Base-by-base conservation (phyloP, 2,888 invertebrate genomes). In the Laothoe populi region DNA sequence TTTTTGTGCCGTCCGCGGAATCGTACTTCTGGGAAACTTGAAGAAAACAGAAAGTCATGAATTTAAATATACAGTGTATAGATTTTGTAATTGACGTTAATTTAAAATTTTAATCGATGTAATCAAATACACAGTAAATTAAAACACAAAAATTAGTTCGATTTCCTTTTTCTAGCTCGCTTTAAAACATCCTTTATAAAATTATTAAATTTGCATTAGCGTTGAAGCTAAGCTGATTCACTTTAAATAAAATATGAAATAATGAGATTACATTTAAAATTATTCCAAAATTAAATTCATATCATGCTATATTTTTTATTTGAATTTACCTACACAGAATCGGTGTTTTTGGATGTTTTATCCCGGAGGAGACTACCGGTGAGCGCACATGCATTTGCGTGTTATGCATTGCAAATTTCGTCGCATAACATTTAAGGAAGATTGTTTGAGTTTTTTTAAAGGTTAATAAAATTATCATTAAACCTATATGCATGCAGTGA, bases 351-450 rank as follows among this genome's bases (percentile, higher is more conserved):
- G 49, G 26, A 35, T 19, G 53, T 19, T 53, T 35, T 4, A 21
- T 4, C 35, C 19, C 16, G 24, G 35, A 4, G 11, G 19, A 53
- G 8, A 35, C 31, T 53, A 11, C 53, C 31, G 7, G 46, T 13
- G 1, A 19, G 46, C 23, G 35, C 53, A 53, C 35, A 61, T 31
- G 57, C 45, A 64, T 66, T 68, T 59, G 60, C 64, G 66, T 63
- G 31, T 67, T 71, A 69, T 67, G 68, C 64, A 70, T 66, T 69
- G 67, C 70, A 68, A 71, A 71, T 67, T 21, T 5, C 16, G 31
- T 35, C 4, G 35, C 35, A 10, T 19, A 35, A 35, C 35, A 11
- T 53, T 26, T 26, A 26, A 16, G 49, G 49, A n/a, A 49, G 13
- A 48, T 49, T 26, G 16, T 49, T 49, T 49, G 26, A 49, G 26